phyloP scores from a whole-genome alignment of 2,797 vertebrate species.

The Enteromius radiatus region DNA sequence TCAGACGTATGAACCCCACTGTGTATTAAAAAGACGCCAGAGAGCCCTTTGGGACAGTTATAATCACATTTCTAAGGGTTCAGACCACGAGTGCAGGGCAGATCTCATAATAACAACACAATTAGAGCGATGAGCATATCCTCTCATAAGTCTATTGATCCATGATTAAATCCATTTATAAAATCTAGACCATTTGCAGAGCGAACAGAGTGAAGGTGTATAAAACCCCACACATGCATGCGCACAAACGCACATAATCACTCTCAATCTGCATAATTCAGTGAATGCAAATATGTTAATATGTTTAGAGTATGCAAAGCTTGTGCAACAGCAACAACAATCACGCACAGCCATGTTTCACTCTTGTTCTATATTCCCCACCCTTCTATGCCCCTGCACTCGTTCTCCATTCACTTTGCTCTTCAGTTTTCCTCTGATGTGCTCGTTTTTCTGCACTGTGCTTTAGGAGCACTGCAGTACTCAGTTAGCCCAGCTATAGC shows the following conservation, averaged over 20 bases:
- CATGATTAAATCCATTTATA: slow-evolving; percentile 51
- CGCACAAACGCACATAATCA: slow-evolving; percentile 37
- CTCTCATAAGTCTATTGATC: slow-evolving; percentile 32
- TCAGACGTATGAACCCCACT: not conserved
- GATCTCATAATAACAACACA: slow-evolving; percentile 48
- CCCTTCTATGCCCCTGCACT: slow-evolving; percentile 33
- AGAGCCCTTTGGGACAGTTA: not conserved
- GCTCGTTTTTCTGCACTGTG: slow-evolving; percentile 4
- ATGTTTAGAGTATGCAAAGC: slow-evolving; percentile 27
- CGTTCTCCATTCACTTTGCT: slow-evolving; percentile 52
- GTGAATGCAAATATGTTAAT: slow-evolving; percentile 50
- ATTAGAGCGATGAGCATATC: slow-evolving; percentile 45
- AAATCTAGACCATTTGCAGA: slow-evolving; percentile 41
- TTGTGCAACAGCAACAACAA: slow-evolving; percentile 28
- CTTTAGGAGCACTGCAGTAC: slow-evolving; percentile 34
- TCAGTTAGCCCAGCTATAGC: slow-evolving; percentile 31
- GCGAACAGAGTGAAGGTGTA: slow-evolving; percentile 43
- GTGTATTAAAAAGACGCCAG: not conserved
- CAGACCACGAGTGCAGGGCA: not conserved
- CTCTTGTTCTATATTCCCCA: not conserved
- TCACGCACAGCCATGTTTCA: slow-evolving; percentile 7
- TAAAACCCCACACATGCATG: slow-evolving; percentile 11
- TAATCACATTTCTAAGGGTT: slow-evolving; percentile 49
- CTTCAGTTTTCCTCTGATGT: slow-evolving; percentile 32
- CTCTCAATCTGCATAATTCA: slow-evolving; percentile 48